phyloP scores from a whole-genome alignment of 2,797 vertebrate species.

The Neostethus bicornis region DNA sequence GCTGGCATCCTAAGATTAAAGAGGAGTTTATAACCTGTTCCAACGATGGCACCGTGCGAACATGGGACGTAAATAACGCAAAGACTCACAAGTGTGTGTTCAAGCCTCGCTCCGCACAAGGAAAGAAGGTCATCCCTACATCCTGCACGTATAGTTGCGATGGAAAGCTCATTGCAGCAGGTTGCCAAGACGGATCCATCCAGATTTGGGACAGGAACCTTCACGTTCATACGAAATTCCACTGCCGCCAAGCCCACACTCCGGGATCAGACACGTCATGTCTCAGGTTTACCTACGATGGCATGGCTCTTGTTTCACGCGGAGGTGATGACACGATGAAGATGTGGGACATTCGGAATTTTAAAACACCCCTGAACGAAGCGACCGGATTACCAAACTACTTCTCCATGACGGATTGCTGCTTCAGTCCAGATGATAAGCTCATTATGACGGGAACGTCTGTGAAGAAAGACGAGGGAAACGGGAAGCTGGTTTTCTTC shows the following conservation, averaged over 20 bases:
- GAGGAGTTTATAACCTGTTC: conserved; percentile 99
- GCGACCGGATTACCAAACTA: conserved; percentile 84
- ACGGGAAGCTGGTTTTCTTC: conserved; percentile 92
- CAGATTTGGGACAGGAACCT: conserved; percentile 98
- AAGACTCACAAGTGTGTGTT: conserved; percentile 94
- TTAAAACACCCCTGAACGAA: conserved; percentile 90
- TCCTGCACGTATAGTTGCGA: conserved; percentile 94
- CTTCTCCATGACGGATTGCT: conserved; percentile 97
- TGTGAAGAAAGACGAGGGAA: conserved; percentile 89
- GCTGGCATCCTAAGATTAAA: conserved; percentile 98
- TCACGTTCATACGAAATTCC: conserved; percentile 97
- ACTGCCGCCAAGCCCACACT: conserved; percentile 91
- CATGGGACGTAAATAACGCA: conserved; percentile 92
- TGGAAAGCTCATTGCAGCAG: conserved; percentile 92
- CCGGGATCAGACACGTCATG: conserved; percentile 90
- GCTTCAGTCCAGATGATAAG: conserved; percentile 96
- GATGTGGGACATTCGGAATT: conserved; percentile 94
- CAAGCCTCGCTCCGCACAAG: conserved; percentile 92
- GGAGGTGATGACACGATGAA: conserved; percentile 98
- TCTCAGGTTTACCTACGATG: conserved; percentile 93
- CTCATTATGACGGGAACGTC: conserved; percentile 95
- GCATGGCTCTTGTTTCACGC: conserved; percentile 88
- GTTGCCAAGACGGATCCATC: conserved; percentile 95
- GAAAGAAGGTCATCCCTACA: conserved; percentile 92
- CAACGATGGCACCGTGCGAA: conserved; percentile 95